Evolutionary conservation across 2,113 vertebrate genomes (phyloP), one percentile per base, ranked within the genome.

Genomic region (Oncorhynchus tshawytscha): DNA sequence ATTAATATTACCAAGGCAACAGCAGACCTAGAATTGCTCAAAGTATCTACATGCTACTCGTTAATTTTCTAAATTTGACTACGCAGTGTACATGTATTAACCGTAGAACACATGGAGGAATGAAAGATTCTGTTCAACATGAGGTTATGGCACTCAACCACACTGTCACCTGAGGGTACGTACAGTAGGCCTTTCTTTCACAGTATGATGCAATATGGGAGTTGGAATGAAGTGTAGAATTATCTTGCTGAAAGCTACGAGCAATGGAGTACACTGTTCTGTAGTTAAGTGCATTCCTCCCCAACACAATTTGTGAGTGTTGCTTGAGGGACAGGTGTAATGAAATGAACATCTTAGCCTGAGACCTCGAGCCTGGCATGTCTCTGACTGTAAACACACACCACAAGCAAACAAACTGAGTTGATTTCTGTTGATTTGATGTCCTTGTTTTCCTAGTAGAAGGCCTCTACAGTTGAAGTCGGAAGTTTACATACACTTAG

Each of bases 371-470:
- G 49, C 49, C 49, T 54, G 49, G 39, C 39, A 45, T 45, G 39
- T 54, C 49, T 54, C 49, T 54, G 49, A 18, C 49, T 16, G 49
- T 54, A 51, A 51, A 51, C 49, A 51, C 49, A 45, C 39, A 45
- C 39, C 39, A 45, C 39, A 11, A 39, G 16, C 49, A 54, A 13
- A 54, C 5, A 45, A 54, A 54, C 16, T 12, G 57, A 78, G 68
- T 73, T 75, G 39, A 67, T 57, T 66, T 62, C 27, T 73, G 76
- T 45, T 34, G 66, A 72, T 80, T 67, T 64, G 45, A 75, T 72
- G 39, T 45, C 78, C 79, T 78, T 75, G 39, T 70, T 34, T 74
- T 74, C 25, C 67, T 64, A 75, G 51, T 70, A 79, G 71, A 24
- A 65, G 75, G 70, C 67, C 54, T 31, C 15, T 39, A 8, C 7